Evolutionary conservation across 2,888 invertebrate genomes (phyloP).

Genomic region (Cinara cedri): DNA sequence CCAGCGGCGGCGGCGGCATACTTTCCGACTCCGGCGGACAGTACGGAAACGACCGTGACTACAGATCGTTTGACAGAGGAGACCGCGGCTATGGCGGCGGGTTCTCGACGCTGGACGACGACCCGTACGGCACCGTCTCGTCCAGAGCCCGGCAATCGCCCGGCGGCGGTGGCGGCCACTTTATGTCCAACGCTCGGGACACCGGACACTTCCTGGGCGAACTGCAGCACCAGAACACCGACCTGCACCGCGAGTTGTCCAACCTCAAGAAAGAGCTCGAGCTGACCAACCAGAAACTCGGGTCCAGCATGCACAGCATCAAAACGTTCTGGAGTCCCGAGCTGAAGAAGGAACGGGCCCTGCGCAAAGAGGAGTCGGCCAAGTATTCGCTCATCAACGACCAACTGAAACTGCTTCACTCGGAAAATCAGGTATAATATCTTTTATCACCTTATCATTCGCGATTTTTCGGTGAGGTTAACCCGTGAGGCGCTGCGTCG

Average conservation of each 20-base stretch:
- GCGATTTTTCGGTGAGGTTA: no score
- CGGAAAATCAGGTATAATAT: conserved; percentile 91
- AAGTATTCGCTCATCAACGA: conserved; percentile 96
- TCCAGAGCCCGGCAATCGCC: conserved; percentile 72
- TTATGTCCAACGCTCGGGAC: conserved; percentile 59
- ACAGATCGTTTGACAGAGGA: conserved; percentile 71
- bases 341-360: conserved; percentile 94
- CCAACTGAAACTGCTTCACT: conserved; percentile 92
- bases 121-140: conserved; percentile 67
- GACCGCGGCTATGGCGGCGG: conserved; percentile 72
- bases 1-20: conserved; percentile 69
- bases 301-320: conserved; percentile 99
- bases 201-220: conserved; percentile 75
- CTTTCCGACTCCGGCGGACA: conserved; percentile 62
- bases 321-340: conserved; percentile 99
- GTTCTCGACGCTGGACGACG: conserved; percentile 67
- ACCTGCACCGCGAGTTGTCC: conserved; percentile 89
- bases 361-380: conserved; percentile 96
- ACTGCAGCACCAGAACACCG: conserved; percentile 91
- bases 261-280: conserved; percentile 93
- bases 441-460: no score
- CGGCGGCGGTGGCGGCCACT: conserved; percentile 64
- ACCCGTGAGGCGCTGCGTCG: not conserved
- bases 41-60: conserved; percentile 70
- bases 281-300: conserved; percentile 94